phyloP scores from a whole-genome alignment of 2,888 invertebrate genomes.

The Cordylochernes scorpioides region DNA sequence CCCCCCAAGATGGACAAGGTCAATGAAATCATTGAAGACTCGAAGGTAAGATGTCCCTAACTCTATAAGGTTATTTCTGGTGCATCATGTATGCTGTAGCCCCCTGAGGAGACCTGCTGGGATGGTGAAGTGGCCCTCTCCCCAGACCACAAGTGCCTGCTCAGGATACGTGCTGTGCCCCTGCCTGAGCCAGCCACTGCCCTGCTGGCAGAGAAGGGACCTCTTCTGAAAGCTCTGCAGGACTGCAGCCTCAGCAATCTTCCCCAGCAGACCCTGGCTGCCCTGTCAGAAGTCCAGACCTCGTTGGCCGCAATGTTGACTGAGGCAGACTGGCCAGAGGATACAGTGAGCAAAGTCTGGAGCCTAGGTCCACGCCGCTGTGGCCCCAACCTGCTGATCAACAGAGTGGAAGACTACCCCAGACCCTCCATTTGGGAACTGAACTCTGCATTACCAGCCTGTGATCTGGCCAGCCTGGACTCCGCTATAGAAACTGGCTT shows the following conservation, averaged over 20 bases:
- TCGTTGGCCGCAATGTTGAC: slow-evolving; percentile 31
- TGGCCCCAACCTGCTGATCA: slow-evolving; percentile 66
- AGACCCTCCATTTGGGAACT: slow-evolving; percentile 28
- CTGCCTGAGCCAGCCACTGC: slow-evolving; percentile 41
- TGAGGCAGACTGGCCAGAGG: slow-evolving; percentile 30
- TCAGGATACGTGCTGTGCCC: slow-evolving; percentile 47
- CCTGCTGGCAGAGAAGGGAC: slow-evolving; percentile 39
- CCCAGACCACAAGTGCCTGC: slow-evolving; percentile 38
- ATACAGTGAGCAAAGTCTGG: slow-evolving; percentile 42
- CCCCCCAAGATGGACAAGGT: slow-evolving; percentile 56
- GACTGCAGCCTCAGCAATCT: slow-evolving; percentile 3
- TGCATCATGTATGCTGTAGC: not conserved
- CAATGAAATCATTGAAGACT: slow-evolving; percentile 47
- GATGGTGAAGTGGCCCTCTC: too few relatives aligned
- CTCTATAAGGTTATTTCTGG: too few relatives aligned
- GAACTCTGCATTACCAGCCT: too few relatives aligned
- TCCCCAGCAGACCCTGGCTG: slow-evolving; percentile 6
- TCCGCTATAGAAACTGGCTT: slow-evolving; percentile 30
- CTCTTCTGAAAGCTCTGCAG: slow-evolving; percentile 33
- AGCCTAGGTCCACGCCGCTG: slow-evolving; percentile 66
- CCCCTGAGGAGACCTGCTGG: not conserved
- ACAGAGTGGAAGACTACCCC: slow-evolving; percentile 40
- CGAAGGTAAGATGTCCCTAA: slow-evolving; percentile 19
- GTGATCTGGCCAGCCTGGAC: slow-evolving; percentile 27
- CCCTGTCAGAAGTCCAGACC: slow-evolving; percentile 1